Evolutionary conservation across 2,888 invertebrate genomes (phyloP).

Genomic region (Erynnis tages): DNA sequence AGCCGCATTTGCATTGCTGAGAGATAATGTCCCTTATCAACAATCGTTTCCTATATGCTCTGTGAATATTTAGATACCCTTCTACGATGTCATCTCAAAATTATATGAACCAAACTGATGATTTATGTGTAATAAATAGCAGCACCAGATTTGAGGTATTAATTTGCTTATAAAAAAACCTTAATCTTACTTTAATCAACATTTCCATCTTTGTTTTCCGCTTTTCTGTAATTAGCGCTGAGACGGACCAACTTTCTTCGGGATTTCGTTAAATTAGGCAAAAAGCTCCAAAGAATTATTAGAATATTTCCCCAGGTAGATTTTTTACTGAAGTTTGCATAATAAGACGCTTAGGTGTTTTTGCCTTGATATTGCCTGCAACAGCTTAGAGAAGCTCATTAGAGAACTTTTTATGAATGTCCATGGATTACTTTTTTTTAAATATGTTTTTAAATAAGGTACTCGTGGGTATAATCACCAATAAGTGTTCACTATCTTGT

Average conservation of each 20-base stretch:
- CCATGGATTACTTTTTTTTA: too few relatives aligned
- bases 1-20: background rate
- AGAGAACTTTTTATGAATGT: background rate
- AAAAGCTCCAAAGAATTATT: conserved; percentile 1
- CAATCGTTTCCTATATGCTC: background rate
- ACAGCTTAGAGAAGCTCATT: background rate
- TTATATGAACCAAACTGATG: too few relatives aligned
- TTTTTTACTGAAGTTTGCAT: background rate
- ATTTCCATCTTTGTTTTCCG: conserved; percentile 1
- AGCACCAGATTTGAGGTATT: too few relatives aligned
- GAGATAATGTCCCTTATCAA: background rate
- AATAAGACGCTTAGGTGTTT: background rate
- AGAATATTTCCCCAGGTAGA: background rate
- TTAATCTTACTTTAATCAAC: background rate
- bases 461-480: too few relatives aligned
- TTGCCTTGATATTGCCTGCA: background rate
- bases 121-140: too few relatives aligned
- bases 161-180: background rate
- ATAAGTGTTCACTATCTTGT: too few relatives aligned
- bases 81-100: too few relatives aligned
- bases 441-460: too few relatives aligned
- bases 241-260: background rate
- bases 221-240: background rate
- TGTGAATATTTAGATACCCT: background rate
- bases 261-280: conserved; percentile 1